Conservation (phyloP, 2,797 vertebrate genomes). For the Bufotes viridis region DNA sequence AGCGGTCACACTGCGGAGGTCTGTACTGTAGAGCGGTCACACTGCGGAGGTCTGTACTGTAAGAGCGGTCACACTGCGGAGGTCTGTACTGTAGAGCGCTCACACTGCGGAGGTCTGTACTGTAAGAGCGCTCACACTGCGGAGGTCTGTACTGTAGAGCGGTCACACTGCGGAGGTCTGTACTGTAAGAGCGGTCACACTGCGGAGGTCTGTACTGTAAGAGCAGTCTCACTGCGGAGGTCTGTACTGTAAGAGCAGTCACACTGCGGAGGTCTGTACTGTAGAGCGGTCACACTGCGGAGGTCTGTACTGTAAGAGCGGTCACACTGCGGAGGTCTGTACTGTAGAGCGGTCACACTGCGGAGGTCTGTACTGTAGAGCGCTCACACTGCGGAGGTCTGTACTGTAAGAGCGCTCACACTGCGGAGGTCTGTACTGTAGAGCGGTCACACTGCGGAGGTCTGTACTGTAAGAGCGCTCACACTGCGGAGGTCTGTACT, state of each 20-base stretch:
- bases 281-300: background rate
- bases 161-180: background rate
- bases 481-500: background rate
- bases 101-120: background rate
- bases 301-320: background rate
- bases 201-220: background rate
- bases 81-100: background rate
- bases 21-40: background rate
- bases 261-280: background rate
- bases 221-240: background rate
- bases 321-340: background rate
- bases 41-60: background rate
- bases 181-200: background rate
- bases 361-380: too few relatives aligned
- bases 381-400: background rate
- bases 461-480: background rate
- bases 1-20: too few relatives aligned
- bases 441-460: background rate
- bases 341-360: too few relatives aligned
- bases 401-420: background rate
- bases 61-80: background rate
- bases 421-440: background rate
- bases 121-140: conserved; percentile 4
- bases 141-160: background rate
- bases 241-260: background rate